Base-by-base conservation (phyloP, 2,888 invertebrate species). In the Melinaea menophilus region DNA sequence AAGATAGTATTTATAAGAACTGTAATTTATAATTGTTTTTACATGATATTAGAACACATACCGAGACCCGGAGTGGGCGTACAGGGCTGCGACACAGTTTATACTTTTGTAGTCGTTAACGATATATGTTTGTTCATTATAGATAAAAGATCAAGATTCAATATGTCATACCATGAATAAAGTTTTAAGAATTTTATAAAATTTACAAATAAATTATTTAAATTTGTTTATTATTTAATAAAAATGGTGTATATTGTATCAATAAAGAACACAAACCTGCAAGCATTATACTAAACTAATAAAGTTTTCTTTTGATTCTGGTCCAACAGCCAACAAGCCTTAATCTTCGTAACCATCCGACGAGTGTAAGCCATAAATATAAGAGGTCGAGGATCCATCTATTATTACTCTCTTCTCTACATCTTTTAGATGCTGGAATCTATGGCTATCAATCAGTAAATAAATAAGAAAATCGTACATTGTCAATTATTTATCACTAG, bases 281-380 rank as follows among this genome's bases (percentile, higher is more conserved):
- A 74, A 95, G 95, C 75, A 95, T 90, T 64, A 97, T 93, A 86
- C 95, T 94, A 81, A 96, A 95, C 61, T 95, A 86, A 78, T 97
- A 97, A 1, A 97, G 97, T 68, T 92, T 92, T 69, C 93, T 91
- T 84, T 97, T 97, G 71, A 94, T 93, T 37, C 97, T 94, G 4
- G 96, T 96, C 96, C 96, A 97, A 80, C 97, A 97, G 96, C 95
- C 33, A 97, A 86, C 74, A 96, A 96, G 66, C 96, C 96, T 71
- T 96, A 92, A 78, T 97, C 96, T 2, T 85, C 88, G 61, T 92
- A 88, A 11, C 64, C 68, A 65, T 84, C 85, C 68, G 90, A 88
- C 65, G 89, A 78, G 0, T 91, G 91, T 61, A 93, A 86, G 56
- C 93, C 91, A 71, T 93, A 93, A 69, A 93, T 87, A 59, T 93